phyloP scores from a whole-genome alignment of 2,888 invertebrate genomes.

The Lordiphosa fenestrarum region DNA sequence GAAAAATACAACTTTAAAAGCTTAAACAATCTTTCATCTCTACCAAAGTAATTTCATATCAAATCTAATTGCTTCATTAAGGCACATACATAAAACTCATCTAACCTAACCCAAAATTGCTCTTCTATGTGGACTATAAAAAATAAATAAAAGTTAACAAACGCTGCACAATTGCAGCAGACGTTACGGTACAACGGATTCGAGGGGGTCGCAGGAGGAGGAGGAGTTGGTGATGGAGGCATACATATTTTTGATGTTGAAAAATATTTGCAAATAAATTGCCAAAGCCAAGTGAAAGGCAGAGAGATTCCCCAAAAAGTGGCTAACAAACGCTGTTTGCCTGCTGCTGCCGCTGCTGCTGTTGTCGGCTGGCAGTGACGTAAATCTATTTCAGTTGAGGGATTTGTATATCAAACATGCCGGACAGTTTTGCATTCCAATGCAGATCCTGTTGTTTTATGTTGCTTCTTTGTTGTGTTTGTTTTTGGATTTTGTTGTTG shows the following conservation, averaged over 20 bases:
- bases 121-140: conserved; percentile 10
- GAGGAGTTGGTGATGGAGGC: conserved; percentile 6
- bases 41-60: too few relatives aligned
- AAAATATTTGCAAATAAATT: conserved; percentile 72
- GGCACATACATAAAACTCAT: not conserved
- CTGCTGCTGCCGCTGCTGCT: not conserved
- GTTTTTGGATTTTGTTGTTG: conserved; percentile 8
- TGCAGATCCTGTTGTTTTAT: conserved; percentile 9
- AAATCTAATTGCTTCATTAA: not conserved
- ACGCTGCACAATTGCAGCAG: conserved; percentile 47
- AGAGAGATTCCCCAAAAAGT: conserved; percentile 31
- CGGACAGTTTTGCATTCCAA: conserved; percentile 66
- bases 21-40: too few relatives aligned
- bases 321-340: conserved; percentile 38
- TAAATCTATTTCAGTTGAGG: conserved; percentile 76
- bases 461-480: not conserved
- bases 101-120: conserved; percentile 5
- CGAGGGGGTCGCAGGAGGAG: conserved; percentile 1
- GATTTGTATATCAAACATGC: conserved; percentile 72
- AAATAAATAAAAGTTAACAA: conserved; percentile 48
- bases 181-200: conserved; percentile 2
- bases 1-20: too few relatives aligned
- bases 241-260: conserved; percentile 60
- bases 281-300: conserved; percentile 32
- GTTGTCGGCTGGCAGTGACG: conserved; percentile 66